A percentile compares a stretch with the other conserved stretches of the same genome.
phyloP scores from a whole-genome alignment of 2,797 vertebrate species.

The Bradypus variegatus region DNA sequence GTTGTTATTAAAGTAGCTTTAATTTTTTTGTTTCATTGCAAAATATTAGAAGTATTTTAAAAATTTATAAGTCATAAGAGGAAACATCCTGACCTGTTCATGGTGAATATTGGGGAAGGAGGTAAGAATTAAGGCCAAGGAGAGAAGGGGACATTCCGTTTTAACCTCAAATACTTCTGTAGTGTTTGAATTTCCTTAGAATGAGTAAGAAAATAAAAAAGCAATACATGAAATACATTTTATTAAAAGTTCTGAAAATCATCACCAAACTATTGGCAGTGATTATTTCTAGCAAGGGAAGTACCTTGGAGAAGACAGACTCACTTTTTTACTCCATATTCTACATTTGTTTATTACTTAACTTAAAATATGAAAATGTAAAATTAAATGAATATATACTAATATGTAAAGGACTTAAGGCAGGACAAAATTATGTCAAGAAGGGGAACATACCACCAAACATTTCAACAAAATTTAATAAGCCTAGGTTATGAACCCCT shows the following conservation, averaged over 20 bases:
- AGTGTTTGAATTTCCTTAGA: conserved; percentile 4
- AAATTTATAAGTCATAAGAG: background rate
- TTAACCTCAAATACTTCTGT: background rate
- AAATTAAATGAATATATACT: background rate
- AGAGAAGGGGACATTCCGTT: background rate
- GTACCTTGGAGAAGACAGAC: background rate
- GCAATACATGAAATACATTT: background rate
- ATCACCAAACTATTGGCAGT: background rate
- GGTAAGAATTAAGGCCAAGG: background rate
- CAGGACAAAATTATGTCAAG: background rate
- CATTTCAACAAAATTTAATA: background rate
- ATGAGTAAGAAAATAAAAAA: background rate
- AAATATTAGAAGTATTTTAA: background rate
- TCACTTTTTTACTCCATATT: background rate
- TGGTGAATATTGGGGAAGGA: background rate
- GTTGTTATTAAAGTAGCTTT: background rate
- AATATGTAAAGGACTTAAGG: background rate
- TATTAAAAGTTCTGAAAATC: background rate
- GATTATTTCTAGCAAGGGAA: background rate
- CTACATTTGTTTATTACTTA: background rate
- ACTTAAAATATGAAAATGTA: background rate
- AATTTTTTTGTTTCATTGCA: background rate
- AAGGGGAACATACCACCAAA: background rate
- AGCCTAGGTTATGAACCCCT: background rate
- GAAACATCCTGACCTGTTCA: background rate